Conservation (phyloP, 2,113 vertebrate genomes). For the Rana temporaria region DNA sequence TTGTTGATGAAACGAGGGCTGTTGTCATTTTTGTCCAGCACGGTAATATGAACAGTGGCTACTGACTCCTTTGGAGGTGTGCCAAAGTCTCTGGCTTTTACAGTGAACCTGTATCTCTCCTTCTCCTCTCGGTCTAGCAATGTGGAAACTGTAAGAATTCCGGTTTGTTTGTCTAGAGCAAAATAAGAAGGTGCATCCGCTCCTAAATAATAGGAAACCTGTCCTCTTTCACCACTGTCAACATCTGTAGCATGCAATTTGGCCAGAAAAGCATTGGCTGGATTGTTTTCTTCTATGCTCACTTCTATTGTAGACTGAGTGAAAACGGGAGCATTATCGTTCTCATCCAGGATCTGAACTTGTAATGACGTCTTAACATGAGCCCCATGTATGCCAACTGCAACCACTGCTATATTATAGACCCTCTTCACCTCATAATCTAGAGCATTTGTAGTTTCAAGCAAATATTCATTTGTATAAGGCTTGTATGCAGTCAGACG, state of each 20-base stretch:
- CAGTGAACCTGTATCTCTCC: conserved; percentile 92
- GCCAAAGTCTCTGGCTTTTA: conserved; percentile 89
- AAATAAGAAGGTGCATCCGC: conserved; percentile 89
- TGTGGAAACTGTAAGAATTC: conserved; percentile 87
- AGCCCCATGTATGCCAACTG: conserved; percentile 77
- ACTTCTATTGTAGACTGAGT: conserved; percentile 85
- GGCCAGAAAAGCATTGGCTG: conserved; percentile 85
- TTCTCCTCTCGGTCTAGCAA: conserved; percentile 94
- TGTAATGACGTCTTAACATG: conserved; percentile 82
- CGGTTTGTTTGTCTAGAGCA: conserved; percentile 82
- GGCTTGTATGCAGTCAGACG: conserved; percentile 85
- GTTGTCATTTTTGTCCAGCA: conserved; percentile 96
- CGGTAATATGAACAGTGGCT: conserved; percentile 87
- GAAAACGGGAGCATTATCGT: conserved; percentile 93
- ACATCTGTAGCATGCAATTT: conserved; percentile 89
- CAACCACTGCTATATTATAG: conserved; percentile 87
- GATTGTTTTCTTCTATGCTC: conserved; percentile 93
- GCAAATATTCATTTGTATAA: conserved; percentile 87
- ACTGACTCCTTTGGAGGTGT: conserved; percentile 87
- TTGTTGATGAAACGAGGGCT: conserved; percentile 96
- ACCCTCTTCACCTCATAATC: conserved; percentile 87
- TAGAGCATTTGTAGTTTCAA: conserved; percentile 88
- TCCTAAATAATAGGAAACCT: conserved; percentile 88
- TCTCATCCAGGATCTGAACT: conserved; percentile 90
- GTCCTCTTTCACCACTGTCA: conserved; percentile 85